Evolutionary conservation across 2,797 vertebrate genomes (phyloP).

Genomic region (Cuniculus paca): DNA sequence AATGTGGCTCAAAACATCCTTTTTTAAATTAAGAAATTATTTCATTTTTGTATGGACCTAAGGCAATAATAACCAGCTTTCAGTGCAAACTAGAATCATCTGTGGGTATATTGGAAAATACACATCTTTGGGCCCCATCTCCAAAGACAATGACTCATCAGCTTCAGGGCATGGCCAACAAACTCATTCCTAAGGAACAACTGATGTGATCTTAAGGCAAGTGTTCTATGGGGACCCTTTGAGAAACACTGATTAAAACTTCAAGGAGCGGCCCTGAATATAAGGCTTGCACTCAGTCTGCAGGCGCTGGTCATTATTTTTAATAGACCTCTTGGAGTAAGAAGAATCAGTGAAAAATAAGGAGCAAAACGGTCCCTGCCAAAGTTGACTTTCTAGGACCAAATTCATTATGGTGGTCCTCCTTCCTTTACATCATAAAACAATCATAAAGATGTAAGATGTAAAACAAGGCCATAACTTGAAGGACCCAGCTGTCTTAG

Average conservation of each 20-base stretch:
- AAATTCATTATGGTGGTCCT: neutral
- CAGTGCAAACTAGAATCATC: neutral
- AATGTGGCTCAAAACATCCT: neutral
- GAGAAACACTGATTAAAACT: neutral
- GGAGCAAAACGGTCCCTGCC: neutral
- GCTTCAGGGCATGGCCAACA: neutral
- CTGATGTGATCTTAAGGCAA: neutral
- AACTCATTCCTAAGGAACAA: neutral
- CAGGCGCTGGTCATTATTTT: neutral
- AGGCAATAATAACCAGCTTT: neutral
- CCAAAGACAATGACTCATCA: neutral
- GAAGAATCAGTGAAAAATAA: constrained; percentile 11
- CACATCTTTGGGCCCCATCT: neutral
- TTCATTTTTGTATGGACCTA: neutral
- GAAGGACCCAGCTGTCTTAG: neutral
- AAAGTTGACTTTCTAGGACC: neutral
- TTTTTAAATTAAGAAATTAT: constrained; percentile 12
- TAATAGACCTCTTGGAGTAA: neutral
- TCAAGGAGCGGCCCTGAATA: neutral
- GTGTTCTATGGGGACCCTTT: neutral
- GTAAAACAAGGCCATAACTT: neutral
- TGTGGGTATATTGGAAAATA: neutral
- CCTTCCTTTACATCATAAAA: neutral
- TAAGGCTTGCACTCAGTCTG: neutral
- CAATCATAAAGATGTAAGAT: too few relatives aligned